Evolutionary conservation across 1,140 invertebrate genomes (phyloP).

Genomic region (Andricus grossulariae): DNA sequence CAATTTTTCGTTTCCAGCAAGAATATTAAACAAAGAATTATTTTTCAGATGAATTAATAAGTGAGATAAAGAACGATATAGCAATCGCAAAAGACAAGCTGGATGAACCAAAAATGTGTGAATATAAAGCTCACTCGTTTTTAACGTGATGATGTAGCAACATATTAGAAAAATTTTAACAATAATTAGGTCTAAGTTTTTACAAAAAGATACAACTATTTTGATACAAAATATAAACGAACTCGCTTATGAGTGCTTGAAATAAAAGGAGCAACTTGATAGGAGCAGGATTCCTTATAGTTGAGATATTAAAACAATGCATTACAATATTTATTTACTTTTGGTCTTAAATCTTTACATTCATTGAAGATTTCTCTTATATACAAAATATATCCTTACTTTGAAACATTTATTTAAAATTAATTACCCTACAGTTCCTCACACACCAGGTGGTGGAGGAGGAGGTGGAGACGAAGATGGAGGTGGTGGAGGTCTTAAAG

Average conservation of each 20-base stretch:
- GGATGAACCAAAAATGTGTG: conserved; percentile 71
- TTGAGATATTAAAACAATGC: not conserved
- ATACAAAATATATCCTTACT: conserved; percentile 1
- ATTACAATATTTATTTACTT: not conserved
- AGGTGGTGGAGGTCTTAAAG: conserved; percentile 41
- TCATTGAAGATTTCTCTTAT: not conserved
- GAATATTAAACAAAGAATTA: conserved; percentile 40
- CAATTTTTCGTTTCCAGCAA: conserved; percentile 9
- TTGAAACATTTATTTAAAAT: conserved; percentile 36
- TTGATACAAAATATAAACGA: not conserved
- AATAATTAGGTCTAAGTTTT: not conserved
- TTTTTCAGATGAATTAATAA: conserved; percentile 82
- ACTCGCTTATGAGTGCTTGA: conserved; percentile 16
- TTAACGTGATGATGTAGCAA: conserved; percentile 44
- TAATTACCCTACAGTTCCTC: not conserved
- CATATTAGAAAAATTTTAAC: not conserved
- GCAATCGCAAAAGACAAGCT: conserved; percentile 78
- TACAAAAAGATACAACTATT: not conserved
- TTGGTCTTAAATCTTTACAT: too few relatives aligned
- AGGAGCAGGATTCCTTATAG: not conserved
- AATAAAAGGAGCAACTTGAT: not conserved
- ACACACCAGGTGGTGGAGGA: not conserved
- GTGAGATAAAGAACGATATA: conserved; percentile 87
- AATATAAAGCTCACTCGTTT: conserved; percentile 66
- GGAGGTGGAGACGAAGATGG: conserved; percentile 47